Percentiles rank a stretch among this genome's conserved stretches.
Evolutionary conservation across 2,113 vertebrate species (phyloP).

Genomic region (Phoenicopterus ruber): DNA sequence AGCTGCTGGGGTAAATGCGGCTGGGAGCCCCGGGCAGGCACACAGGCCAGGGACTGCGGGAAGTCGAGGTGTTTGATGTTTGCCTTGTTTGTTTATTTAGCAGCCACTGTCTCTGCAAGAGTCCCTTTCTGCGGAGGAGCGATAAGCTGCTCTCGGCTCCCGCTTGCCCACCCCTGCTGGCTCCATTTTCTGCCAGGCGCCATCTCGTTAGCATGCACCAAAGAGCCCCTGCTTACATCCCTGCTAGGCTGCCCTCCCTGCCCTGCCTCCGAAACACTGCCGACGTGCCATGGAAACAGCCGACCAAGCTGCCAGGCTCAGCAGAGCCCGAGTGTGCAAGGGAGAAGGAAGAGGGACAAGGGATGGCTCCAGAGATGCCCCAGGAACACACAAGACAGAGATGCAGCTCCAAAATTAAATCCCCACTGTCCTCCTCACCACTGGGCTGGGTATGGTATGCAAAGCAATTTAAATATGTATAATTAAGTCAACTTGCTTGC

Average conservation of each 20-base stretch:
- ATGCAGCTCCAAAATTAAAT: background rate
- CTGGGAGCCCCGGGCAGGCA: background rate
- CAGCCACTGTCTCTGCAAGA: background rate
- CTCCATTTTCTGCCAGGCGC: background rate
- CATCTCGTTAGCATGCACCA: background rate
- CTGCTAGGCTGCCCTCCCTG: background rate
- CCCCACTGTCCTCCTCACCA: background rate
- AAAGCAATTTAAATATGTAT: background rate
- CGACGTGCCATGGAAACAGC: background rate
- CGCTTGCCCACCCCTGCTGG: background rate
- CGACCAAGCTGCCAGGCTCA: fast-evolving
- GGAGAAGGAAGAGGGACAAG: background rate
- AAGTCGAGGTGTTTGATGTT: conserved; percentile 29
- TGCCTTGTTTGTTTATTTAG: conserved; percentile 35
- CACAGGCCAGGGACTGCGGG: background rate
- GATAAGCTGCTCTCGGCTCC: conserved; percentile 21
- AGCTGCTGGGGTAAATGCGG: background rate
- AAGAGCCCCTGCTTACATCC: background rate
- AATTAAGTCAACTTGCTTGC: background rate
- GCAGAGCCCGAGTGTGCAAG: background rate
- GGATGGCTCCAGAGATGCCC: background rate
- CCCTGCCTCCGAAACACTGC: background rate
- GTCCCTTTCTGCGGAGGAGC: background rate
- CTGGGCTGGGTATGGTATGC: background rate
- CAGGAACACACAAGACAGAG: background rate